These are phyloP conservation scores for Morbakka virulenta DNA, from an alignment of 30 jellyfish, hydroid and myxozoan genomes.

Conservation along the genomic window DNA sequence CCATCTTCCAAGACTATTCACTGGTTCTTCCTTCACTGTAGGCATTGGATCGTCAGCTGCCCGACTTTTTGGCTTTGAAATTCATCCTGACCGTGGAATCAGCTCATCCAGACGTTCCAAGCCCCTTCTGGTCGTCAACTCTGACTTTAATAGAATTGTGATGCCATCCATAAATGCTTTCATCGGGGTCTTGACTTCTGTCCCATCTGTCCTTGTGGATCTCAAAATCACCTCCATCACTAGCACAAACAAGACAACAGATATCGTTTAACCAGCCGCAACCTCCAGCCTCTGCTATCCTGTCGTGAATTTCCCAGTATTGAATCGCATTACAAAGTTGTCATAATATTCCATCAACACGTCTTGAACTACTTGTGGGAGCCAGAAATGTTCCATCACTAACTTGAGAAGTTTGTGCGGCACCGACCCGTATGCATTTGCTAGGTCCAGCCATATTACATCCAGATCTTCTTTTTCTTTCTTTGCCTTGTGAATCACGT, in stretches of 20 bases:
- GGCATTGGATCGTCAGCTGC: too few species aligned
- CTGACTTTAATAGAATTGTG: not conserved
- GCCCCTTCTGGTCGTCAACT: not conserved
- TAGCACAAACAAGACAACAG: conserved; percentile 7
- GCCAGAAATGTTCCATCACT: conserved; percentile 2
- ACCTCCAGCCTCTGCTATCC: conserved; percentile 10
- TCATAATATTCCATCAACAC: not conserved
- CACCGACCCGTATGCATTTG: conserved; percentile 17
- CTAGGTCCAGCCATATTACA: conserved; percentile 4
- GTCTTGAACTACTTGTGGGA: not conserved
- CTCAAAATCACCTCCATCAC: conserved; percentile 1
- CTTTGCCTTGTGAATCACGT: conserved; percentile 1
- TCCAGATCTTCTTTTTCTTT: not conserved
- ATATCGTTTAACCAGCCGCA: conserved; percentile 15
- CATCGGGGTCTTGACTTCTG: conserved; percentile 4
- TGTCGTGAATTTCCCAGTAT: not conserved
- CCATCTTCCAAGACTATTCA: too few species aligned
- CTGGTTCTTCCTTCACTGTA: too few species aligned
- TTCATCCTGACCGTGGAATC: not conserved
- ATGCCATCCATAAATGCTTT: conserved; percentile 11
- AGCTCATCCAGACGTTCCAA: too few species aligned
- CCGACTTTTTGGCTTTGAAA: not conserved
- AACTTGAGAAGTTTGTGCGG: not conserved
- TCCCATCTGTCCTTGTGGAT: not conserved
- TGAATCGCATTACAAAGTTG: not conserved